These are phyloP conservation scores for Azemiops feae DNA, from an alignment of 2,113 vertebrate genomes.

Conservation along the genomic window DNA sequence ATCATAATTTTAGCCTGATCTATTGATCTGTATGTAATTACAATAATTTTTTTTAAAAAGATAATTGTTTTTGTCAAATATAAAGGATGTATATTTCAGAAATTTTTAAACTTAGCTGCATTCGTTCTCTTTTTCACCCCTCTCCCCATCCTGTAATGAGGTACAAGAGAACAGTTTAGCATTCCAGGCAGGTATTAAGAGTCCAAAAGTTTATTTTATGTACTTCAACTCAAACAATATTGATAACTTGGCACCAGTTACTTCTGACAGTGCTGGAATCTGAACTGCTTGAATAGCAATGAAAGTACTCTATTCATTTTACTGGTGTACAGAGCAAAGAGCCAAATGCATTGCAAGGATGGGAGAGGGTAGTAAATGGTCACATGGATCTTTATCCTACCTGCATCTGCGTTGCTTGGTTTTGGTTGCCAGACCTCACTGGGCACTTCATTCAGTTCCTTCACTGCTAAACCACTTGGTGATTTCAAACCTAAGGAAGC, in stretches of 20 bases:
- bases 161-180: background rate
- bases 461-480: background rate
- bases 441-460: background rate
- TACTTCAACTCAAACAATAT: background rate
- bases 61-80: background rate
- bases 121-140: background rate
- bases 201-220: background rate
- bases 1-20: background rate
- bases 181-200: background rate
- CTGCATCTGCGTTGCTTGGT: background rate
- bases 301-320: background rate
- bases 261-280: background rate
- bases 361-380: background rate
- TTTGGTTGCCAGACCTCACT: background rate
- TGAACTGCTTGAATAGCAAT: background rate
- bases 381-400: background rate
- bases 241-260: slow-evolving; percentile 1
- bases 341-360: background rate
- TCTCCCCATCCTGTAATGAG: background rate
- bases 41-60: background rate
- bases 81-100: background rate
- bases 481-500: too few species aligned
- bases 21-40: background rate
- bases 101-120: background rate
- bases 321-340: background rate